Evolutionary conservation across 2,113 vertebrate species (phyloP).

Genomic region (Peromyscus maniculatus): DNA sequence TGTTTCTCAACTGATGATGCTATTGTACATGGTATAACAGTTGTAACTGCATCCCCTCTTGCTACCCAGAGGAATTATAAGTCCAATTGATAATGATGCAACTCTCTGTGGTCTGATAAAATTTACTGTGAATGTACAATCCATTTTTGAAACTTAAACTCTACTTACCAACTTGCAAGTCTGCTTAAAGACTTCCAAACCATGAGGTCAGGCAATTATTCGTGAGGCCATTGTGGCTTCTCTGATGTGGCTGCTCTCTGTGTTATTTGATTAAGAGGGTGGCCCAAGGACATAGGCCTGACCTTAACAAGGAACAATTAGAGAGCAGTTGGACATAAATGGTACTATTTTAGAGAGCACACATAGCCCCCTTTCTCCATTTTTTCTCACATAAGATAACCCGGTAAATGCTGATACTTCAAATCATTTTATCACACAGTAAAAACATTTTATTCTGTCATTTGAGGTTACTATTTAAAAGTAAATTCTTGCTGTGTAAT

Average conservation of each 20-base stretch:
- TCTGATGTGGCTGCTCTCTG: slow-evolving; percentile 9
- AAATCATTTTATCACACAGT: slow-evolving; percentile 15
- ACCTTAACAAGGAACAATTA: slow-evolving; percentile 42
- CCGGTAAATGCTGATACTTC: not conserved
- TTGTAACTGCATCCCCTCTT: not conserved
- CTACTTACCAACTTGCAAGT: slow-evolving; percentile 58
- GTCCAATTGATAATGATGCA: not conserved
- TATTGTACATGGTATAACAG: not conserved
- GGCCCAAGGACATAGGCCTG: not conserved
- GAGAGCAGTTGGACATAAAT: not conserved
- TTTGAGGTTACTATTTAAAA: not conserved
- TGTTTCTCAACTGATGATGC: slow-evolving; percentile 36
- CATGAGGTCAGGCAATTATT: slow-evolving; percentile 60
- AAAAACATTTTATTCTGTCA: not conserved
- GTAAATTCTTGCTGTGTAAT: not conserved
- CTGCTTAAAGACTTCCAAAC: slow-evolving; percentile 30
- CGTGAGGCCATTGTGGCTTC: not conserved
- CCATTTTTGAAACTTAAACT: slow-evolving; percentile 54
- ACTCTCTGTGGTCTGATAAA: not conserved
- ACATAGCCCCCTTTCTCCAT: not conserved
- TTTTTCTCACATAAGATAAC: not conserved
- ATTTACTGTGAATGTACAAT: slow-evolving; percentile 38
- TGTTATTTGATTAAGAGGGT: slow-evolving; percentile 51
- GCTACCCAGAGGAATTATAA: not conserved
- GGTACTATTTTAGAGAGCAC: not conserved